Conservation (phyloP, 2,888 invertebrate genomes). For the Lasioglossum villosulum region DNA sequence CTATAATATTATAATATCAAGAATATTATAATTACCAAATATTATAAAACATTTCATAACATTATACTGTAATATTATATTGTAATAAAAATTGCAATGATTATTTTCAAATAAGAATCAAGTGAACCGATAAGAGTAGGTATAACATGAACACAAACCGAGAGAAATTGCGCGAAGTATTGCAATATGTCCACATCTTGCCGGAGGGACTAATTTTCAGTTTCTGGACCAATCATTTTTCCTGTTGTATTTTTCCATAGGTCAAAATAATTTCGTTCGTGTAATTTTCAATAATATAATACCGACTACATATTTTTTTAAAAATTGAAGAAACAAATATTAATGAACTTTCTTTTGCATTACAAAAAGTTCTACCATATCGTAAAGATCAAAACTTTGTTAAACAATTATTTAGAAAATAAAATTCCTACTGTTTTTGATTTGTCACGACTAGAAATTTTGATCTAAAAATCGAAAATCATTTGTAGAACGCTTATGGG, state of each 20-base stretch:
- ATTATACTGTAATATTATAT: neutral
- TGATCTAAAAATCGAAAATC: neutral
- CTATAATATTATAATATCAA: neutral
- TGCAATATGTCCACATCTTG: neutral
- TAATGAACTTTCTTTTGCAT: neutral
- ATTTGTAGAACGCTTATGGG: neutral
- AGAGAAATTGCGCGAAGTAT: neutral
- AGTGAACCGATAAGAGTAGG: neutral
- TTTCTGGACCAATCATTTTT: neutral
- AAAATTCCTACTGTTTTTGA: neutral
- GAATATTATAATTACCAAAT: neutral
- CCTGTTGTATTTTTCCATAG: neutral
- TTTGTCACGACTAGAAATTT: neutral
- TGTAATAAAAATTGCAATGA: neutral
- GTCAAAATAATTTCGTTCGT: neutral
- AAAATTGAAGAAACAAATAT: neutral
- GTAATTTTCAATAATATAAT: neutral
- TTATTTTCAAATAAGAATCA: neutral
- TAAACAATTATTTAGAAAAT: neutral
- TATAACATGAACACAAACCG: neutral
- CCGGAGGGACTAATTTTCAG: constrained; percentile 3
- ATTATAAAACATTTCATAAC: neutral
- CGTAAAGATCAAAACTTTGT: neutral
- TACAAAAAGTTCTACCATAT: neutral
- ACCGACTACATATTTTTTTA: neutral